These are phyloP conservation scores for Tenthredo amoena DNA, from an alignment of 2,888 invertebrate genomes.

Conservation along the genomic window DNA sequence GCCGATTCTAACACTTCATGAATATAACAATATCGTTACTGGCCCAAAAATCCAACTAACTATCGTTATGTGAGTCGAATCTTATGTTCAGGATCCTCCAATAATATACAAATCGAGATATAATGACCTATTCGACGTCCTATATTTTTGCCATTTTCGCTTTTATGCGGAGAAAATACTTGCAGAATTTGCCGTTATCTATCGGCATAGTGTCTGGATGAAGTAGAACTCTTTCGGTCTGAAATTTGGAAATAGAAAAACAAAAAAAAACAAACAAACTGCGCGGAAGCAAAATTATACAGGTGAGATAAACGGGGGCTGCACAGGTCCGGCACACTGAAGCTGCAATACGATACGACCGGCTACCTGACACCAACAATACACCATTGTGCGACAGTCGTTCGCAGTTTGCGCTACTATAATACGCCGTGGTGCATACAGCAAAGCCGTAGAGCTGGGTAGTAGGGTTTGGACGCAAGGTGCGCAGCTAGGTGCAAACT, in stretches of 20 bases:
- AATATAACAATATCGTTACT: background rate
- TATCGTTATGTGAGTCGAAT: background rate
- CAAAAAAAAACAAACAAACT: background rate
- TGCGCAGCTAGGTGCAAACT: constrained; percentile 11
- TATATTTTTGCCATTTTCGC: background rate
- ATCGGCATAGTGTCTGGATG: background rate
- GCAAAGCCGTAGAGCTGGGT: background rate
- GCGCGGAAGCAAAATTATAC: background rate
- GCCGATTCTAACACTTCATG: too few relatives aligned
- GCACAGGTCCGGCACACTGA: constrained; percentile 25
- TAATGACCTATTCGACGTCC: background rate
- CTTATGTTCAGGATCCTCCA: background rate
- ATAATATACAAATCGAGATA: background rate
- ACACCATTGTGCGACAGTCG: constrained; percentile 41
- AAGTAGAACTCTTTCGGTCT: background rate
- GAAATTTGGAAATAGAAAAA: background rate
- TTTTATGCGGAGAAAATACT: background rate
- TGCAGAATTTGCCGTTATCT: background rate
- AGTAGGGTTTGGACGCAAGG: constrained; percentile 17
- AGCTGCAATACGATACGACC: constrained; percentile 40
- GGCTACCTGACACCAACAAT: constrained; percentile 46
- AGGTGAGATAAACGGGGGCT: background rate
- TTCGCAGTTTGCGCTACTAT: constrained; percentile 21
- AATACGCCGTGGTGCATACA: background rate
- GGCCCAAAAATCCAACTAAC: too few relatives aligned